phyloP scores from a whole-genome alignment of 2,888 invertebrate genomes.

The Carpatolechia fugitivella region DNA sequence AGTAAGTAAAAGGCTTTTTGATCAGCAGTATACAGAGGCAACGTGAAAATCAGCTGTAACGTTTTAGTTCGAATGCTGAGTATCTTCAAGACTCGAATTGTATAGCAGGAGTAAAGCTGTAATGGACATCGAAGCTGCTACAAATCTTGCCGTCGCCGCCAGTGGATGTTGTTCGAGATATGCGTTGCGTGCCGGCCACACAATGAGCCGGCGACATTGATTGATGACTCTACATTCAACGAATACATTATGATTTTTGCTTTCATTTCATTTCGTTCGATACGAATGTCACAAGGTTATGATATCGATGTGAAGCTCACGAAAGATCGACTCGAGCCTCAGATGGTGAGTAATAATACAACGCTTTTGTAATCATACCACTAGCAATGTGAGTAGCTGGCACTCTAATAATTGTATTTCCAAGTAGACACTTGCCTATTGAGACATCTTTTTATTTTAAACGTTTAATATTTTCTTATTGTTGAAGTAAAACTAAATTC shows the following conservation, averaged over 20 bases:
- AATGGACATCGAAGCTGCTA: not conserved
- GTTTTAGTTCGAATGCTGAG: slow-evolving; percentile 7
- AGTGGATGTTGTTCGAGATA: slow-evolving; percentile 26
- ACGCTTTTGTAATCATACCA: too few relatives aligned
- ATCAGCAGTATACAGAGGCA: not conserved
- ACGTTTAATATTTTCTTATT: too few relatives aligned
- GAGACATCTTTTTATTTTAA: too few relatives aligned
- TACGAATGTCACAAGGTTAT: slow-evolving; percentile 77
- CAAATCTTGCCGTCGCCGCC: slow-evolving; percentile 11
- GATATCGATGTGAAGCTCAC: slow-evolving; percentile 59
- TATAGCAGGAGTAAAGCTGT: not conserved
- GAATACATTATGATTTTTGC: slow-evolving; percentile 79
- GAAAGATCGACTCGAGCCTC: not conserved
- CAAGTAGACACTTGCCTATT: too few relatives aligned
- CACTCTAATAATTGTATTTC: not conserved
- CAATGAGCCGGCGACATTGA: slow-evolving; percentile 75
- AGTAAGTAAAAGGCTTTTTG: slow-evolving; percentile 31
- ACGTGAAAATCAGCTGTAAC: not conserved
- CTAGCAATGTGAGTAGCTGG: not conserved
- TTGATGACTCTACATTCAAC: slow-evolving; percentile 73
- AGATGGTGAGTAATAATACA: not conserved
- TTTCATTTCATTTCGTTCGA: slow-evolving; percentile 76
- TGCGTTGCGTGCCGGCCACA: slow-evolving; percentile 74
- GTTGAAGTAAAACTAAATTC: too few relatives aligned
- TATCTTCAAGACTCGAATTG: not conserved